Evolutionary conservation across 2,113 vertebrate species (phyloP).

Genomic region (Nanorana parkeri): DNA sequence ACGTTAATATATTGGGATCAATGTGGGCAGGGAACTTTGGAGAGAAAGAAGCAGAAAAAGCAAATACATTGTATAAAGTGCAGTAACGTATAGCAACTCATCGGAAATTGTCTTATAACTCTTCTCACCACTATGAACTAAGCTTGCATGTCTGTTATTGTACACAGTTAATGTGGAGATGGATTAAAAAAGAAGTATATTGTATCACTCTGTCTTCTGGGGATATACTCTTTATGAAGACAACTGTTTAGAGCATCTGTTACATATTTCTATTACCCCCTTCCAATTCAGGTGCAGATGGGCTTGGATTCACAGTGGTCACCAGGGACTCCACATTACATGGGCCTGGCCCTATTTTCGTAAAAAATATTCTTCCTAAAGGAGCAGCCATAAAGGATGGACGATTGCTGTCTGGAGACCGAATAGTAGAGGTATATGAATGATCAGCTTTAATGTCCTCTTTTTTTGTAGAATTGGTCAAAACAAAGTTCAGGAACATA

Average conservation of each 20-base stretch:
- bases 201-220: too few relatives aligned
- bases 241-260: not conserved
- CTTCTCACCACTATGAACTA: too few relatives aligned
- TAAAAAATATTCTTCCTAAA: conserved; percentile 95
- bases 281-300: conserved; percentile 82
- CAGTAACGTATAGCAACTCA: too few relatives aligned
- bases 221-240: too few relatives aligned
- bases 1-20: too few relatives aligned
- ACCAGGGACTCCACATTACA: conserved; percentile 95
- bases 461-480: not conserved
- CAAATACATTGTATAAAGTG: too few relatives aligned
- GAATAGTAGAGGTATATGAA: conserved; percentile 88
- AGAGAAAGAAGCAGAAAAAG: too few relatives aligned
- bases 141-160: too few relatives aligned
- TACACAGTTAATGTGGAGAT: too few relatives aligned
- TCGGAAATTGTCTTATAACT: too few relatives aligned
- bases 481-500: conserved; percentile 28
- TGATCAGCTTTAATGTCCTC: not conserved
- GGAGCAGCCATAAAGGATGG: conserved; percentile 96
- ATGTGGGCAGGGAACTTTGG: too few relatives aligned
- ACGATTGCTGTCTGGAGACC: conserved; percentile 92
- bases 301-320: conserved; percentile 96
- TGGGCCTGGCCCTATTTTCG: conserved; percentile 91
- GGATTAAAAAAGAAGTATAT: too few relatives aligned
- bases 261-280: not conserved